phyloP scores from a whole-genome alignment of 1,140 invertebrate species.

The Zaprionus camerounensis region DNA sequence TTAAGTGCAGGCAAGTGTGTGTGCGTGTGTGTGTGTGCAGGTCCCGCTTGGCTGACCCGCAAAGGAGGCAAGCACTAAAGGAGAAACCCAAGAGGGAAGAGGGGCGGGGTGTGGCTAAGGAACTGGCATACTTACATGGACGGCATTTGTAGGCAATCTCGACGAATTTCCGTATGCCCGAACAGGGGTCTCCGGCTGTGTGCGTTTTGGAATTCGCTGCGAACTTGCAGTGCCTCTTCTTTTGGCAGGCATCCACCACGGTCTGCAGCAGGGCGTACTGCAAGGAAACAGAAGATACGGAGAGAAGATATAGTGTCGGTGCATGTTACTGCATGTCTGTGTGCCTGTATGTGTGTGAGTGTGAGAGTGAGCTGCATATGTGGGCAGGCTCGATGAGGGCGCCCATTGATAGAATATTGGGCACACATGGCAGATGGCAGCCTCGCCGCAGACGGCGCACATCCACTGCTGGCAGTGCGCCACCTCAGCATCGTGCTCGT shows the following conservation, averaged over 20 bases:
- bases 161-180: constrained; percentile 93
- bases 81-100: not conserved
- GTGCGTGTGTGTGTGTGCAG: constrained; percentile 11
- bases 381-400: constrained; percentile 26
- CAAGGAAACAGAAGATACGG: constrained; percentile 52
- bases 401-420: constrained; percentile 55
- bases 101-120: not conserved
- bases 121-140: constrained; percentile 91
- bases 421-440: constrained; percentile 47
- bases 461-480: constrained; percentile 27
- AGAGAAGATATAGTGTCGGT: constrained; percentile 25
- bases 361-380: constrained; percentile 2
- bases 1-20: constrained; percentile 27
- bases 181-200: constrained; percentile 92
- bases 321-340: constrained; percentile 1
- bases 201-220: constrained; percentile 91
- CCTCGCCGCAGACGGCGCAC: constrained; percentile 16
- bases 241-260: constrained; percentile 95
- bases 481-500: constrained; percentile 7
- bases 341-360: constrained; percentile 14
- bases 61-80: not conserved
- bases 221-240: constrained; percentile 94
- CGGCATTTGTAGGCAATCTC: constrained; percentile 97
- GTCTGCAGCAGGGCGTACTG: constrained; percentile 96
- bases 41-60: constrained; percentile 36